Percentiles rank a stretch among this genome's conserved stretches.
Conservation (phyloP, 2,113 vertebrate genomes). For the Candoia aspera region DNA sequence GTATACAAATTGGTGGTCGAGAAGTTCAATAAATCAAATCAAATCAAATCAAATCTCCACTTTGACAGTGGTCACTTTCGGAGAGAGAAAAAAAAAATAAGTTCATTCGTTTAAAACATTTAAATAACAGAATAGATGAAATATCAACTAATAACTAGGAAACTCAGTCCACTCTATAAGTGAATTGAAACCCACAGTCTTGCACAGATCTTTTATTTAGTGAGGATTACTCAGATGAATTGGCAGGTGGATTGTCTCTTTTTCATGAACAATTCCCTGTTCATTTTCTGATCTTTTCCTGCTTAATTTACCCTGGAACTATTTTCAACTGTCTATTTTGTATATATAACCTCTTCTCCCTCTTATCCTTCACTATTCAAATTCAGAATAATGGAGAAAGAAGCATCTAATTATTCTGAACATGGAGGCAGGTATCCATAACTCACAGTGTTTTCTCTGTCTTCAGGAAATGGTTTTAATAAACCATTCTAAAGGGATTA, state of each 20-base stretch:
- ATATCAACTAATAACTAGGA: not conserved
- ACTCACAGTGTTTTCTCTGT: conserved; percentile 54
- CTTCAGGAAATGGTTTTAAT: conserved; percentile 64
- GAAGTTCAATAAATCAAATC: too few species aligned
- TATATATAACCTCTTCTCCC: not conserved
- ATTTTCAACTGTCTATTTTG: not conserved
- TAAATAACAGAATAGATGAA: too few species aligned
- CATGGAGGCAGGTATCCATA: conserved; percentile 55
- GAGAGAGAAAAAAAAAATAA: too few species aligned
- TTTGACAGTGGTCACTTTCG: too few species aligned
- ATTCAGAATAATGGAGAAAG: conserved; percentile 45
- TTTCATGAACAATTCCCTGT: conserved; percentile 15
- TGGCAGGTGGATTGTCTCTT: not conserved
- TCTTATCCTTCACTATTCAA: conserved; percentile 12
- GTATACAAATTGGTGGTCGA: too few species aligned
- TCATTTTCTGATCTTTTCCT: conserved; percentile 1
- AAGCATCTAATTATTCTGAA: conserved; percentile 61
- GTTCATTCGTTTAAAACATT: too few species aligned
- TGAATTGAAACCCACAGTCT: not conserved
- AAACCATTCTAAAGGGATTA: conserved; percentile 66
- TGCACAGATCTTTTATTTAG: not conserved
- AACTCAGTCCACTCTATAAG: not conserved
- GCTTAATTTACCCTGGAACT: not conserved
- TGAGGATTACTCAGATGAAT: not conserved
- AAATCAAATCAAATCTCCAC: too few species aligned